Base-by-base conservation (phyloP, 2,888 invertebrate species). In the Xanthia togata region DNA sequence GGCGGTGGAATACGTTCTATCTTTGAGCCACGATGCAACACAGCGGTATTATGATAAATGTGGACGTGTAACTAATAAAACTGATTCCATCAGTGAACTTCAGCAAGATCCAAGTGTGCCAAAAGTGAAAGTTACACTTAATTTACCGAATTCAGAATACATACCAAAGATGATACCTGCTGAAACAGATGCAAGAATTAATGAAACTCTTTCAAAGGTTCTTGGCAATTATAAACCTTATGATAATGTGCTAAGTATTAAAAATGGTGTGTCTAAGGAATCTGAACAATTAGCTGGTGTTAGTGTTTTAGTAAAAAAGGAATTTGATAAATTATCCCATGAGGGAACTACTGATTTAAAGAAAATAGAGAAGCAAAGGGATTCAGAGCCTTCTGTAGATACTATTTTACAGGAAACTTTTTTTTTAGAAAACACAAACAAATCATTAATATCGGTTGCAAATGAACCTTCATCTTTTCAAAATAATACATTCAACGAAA, bases 1-100 rank as follows among this genome's bases (percentile, higher is more conserved):
- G 57, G 94, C 95, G 0, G 92, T 96, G 50, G 94, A 94, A 88
- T 89, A 93, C 83, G 93, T 91, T n/a, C 79, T 94, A 47, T 83
- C 87, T 20, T 74, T 88, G 38, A 85, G 79, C 76, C 78, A 81
- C 8, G 85, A 87, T 44, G 84, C 87, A 55, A 78, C 88, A 35
- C 67, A 79, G 62, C 87, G 84, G 60, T 88, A 88, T 78, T 83
- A 89, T 78, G 76, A 89, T 4, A 88, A 87, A 81, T 90, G 91
- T 79, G 81, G 79, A 50, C 72, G 23, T 70, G 75, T n/a, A 23
- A 80, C 69, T 17, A 82, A 84, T 47, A 57, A 78, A 73, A 83
- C 76, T 55, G 71, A 55, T 35, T 71, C 81, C 6, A 53, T 31
- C 26, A 67, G 35, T 71, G 63, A 80, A 26, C 23, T 59, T 64